Percentiles rank a stretch among this genome's conserved stretches.
Conservation (phyloP, 2,797 vertebrate species). For the Allobates femoralis region DNA sequence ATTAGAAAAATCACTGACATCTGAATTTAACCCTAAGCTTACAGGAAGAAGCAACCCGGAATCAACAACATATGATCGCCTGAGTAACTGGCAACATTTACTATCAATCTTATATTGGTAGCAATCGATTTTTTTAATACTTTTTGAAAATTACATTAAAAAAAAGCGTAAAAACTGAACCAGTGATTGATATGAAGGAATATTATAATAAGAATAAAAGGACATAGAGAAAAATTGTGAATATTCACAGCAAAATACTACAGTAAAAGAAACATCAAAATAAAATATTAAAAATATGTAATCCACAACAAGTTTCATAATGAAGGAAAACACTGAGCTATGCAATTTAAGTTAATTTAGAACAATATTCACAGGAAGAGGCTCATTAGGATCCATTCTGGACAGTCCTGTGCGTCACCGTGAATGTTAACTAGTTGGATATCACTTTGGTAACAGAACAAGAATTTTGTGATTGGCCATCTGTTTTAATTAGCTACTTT, state of each 20-base stretch:
- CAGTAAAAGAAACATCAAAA: background rate
- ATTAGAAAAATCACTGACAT: too few species aligned
- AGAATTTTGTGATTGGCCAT: constrained; percentile 41
- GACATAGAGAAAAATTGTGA: background rate
- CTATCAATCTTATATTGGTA: background rate
- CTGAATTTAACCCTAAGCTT: too few species aligned
- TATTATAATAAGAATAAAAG: background rate
- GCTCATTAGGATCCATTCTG: background rate
- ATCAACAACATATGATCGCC: too few species aligned
- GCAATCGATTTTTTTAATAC: background rate
- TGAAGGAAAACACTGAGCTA: background rate
- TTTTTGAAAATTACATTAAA: background rate
- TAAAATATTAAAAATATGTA: background rate
- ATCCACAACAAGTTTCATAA: background rate
- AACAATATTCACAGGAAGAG: background rate
- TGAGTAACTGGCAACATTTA: background rate
- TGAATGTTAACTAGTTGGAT: constrained; percentile 14
- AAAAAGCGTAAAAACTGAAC: background rate
- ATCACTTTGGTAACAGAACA: constrained; percentile 39
- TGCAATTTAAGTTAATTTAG: background rate
- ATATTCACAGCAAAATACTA: background rate
- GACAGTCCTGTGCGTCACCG: background rate
- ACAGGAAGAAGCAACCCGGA: too few species aligned
- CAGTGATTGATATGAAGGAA: background rate
- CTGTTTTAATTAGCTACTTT: constrained; percentile 56